Evolutionary conservation across 2,113 vertebrate genomes (phyloP).

Genomic region (Myanophis thanlyinensis): DNA sequence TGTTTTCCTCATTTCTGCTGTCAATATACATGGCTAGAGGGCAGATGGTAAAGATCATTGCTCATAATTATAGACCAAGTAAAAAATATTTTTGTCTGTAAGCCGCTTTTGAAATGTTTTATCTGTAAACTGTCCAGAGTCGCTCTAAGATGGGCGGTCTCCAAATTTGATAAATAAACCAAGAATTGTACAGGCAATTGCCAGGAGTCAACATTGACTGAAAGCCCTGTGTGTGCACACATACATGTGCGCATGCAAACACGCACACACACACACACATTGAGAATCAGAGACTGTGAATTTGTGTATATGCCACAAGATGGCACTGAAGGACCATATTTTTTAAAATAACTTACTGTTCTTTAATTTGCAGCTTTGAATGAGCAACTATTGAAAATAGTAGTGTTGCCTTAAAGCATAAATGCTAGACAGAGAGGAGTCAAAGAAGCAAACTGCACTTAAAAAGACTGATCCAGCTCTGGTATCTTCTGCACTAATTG

Average conservation of each 20-base stretch:
- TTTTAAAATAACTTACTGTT: neutral
- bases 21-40: neutral
- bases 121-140: neutral
- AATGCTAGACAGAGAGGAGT: neutral
- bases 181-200: neutral
- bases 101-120: neutral
- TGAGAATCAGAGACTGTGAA: neutral
- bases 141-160: neutral
- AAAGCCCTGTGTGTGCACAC: neutral
- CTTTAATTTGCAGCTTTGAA: neutral
- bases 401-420: neutral
- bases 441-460: neutral
- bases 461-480: neutral
- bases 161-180: neutral
- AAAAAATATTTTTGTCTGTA: neutral
- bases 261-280: neutral
- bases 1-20: neutral
- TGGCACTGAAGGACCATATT: neutral
- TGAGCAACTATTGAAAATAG: neutral
- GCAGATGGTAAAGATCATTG: neutral
- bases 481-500: neutral
- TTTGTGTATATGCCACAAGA: neutral
- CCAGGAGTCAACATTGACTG: neutral
- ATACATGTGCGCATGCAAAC: neutral
- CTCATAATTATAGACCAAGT: neutral